phyloP scores from a whole-genome alignment of 2,797 vertebrate genomes.

The Craterocephalus amniculus region DNA sequence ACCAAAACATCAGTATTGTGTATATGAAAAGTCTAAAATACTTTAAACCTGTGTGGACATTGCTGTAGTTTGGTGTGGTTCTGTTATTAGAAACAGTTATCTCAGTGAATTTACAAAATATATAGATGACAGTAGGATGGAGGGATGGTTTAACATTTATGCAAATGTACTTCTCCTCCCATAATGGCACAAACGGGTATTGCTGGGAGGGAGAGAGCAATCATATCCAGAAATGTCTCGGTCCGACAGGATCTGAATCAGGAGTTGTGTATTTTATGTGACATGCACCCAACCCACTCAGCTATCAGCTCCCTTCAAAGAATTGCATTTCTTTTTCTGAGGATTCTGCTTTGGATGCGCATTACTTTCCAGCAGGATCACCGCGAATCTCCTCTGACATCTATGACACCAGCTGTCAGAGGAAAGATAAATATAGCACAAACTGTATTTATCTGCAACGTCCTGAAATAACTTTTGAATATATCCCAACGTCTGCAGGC shows the following conservation, averaged over 20 bases:
- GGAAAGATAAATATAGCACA: conserved; percentile 26
- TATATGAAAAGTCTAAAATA: too few relatives aligned
- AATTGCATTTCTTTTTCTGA: conserved; percentile 34
- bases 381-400: conserved; percentile 1
- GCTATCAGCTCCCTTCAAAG: conserved; percentile 15
- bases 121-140: too few relatives aligned
- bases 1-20: too few relatives aligned
- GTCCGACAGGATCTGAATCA: not conserved
- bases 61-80: too few relatives aligned
- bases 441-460: conserved; percentile 12
- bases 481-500: conserved; percentile 17
- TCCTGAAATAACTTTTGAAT: conserved; percentile 26
- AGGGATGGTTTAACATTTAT: not conserved
- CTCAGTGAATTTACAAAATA: too few relatives aligned
- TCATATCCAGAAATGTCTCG: not conserved
- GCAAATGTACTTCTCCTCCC: not conserved
- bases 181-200: not conserved
- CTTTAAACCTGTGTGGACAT: too few relatives aligned
- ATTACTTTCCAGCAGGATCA: conserved; percentile 24
- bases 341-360: conserved; percentile 33
- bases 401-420: conserved; percentile 16
- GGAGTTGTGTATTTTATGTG: not conserved
- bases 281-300: conserved; percentile 3
- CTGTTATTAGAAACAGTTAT: too few relatives aligned
- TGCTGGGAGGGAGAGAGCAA: not conserved